phyloP scores from a whole-genome alignment of 2,797 vertebrate genomes.

The Platalea minor region DNA sequence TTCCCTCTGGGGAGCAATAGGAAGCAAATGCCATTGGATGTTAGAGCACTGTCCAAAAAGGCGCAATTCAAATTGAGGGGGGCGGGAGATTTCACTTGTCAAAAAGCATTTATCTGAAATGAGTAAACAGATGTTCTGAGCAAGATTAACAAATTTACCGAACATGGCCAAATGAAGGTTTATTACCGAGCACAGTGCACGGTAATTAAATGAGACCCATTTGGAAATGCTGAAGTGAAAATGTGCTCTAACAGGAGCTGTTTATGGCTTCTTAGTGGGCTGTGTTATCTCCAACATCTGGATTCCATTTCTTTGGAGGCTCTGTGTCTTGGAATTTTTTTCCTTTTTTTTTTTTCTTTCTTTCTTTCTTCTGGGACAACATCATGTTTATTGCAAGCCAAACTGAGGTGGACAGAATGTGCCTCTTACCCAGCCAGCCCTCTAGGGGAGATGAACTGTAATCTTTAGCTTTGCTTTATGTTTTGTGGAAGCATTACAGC shows the following conservation, averaged over 20 bases:
- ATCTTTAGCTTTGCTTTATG: background rate
- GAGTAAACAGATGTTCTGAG: background rate
- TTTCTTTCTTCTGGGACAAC: slow-evolving; percentile 21
- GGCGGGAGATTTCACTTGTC: background rate
- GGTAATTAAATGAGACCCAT: slow-evolving; percentile 22
- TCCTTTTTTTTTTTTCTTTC: background rate
- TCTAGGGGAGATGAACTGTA: background rate
- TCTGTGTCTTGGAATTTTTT: slow-evolving; percentile 74
- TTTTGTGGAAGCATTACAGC: background rate
- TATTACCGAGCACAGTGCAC: background rate
- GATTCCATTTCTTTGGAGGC: slow-evolving; percentile 77
- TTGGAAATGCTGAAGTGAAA: slow-evolving; percentile 61
- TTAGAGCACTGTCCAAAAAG: background rate
- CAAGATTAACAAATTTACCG: background rate
- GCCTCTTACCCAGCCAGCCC: slow-evolving; percentile 40
- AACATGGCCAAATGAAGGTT: background rate
- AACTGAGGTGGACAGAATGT: slow-evolving; percentile 49
- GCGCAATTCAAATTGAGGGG: background rate
- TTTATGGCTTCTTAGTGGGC: slow-evolving; percentile 70
- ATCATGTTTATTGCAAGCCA: slow-evolving; percentile 49
- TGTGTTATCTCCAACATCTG: slow-evolving; percentile 79
- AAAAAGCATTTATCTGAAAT: background rate
- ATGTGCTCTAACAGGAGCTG: slow-evolving; percentile 67
- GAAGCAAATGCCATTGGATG: background rate
- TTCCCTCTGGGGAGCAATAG: background rate